These are phyloP conservation scores for Alosa sapidissima DNA, from an alignment of 2,797 vertebrate species.

Conservation along the genomic window DNA sequence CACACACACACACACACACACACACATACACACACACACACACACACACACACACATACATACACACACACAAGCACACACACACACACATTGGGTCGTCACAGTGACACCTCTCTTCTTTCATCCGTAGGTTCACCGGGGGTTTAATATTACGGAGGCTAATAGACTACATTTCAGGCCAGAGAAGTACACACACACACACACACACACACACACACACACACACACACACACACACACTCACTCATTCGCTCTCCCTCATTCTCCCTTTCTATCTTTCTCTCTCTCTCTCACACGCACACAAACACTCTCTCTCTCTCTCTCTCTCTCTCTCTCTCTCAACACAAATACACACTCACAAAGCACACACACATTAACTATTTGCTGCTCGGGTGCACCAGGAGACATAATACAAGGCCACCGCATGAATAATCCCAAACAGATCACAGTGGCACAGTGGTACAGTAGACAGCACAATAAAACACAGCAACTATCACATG, in stretches of 20 bases:
- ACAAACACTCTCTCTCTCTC: too few species aligned
- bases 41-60: not conserved
- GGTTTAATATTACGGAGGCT: constrained; percentile 1
- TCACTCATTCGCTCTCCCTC: constrained; percentile 3
- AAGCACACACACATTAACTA: not conserved
- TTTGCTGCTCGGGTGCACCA: not conserved
- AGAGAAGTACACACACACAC: constrained; percentile 1
- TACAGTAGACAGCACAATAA: not conserved
- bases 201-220: constrained; percentile 24
- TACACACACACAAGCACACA: too few species aligned
- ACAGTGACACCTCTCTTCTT: not conserved
- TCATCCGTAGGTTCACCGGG: not conserved
- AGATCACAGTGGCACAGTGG: not conserved
- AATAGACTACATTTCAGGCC: not conserved
- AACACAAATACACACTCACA: not conserved
- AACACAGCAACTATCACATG: not conserved
- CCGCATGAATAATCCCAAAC: not conserved
- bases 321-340: not conserved
- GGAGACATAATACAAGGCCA: not conserved
- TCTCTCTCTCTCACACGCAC: constrained; percentile 24
- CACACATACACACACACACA: too few species aligned
- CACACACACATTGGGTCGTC: not conserved
- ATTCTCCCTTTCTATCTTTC: too few species aligned
- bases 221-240: constrained; percentile 32
- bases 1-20: not conserved